Base-by-base conservation (phyloP, 2,888 invertebrate genomes). In the Drosophila prostipennis region DNA sequence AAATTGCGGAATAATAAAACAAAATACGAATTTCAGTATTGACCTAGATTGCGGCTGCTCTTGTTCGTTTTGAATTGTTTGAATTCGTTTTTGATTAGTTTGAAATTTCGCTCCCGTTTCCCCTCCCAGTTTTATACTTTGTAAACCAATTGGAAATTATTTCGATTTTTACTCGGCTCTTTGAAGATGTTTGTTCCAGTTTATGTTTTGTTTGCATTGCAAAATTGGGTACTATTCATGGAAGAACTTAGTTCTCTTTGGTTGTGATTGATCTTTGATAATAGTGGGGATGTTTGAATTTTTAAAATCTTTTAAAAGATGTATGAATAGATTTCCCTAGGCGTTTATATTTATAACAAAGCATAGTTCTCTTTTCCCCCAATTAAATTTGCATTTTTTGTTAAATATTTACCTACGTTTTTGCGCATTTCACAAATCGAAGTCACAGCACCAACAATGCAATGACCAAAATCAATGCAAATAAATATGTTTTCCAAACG, bases 391-490 rank as follows among this genome's bases (percentile, higher is more conserved):
- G 23, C 26, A 8, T 26, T 29, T 43, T 48, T 43, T 52, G 19
- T 45, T 52, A 4, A 64, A 52, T 64, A 45, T 64, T 64, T 64
- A 6, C 45, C 23, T 6, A 2, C 7, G 64, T 64, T 64, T 39
- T 51, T 64, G 64, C 37, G 34, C 19, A 51, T 46, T 61, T 48
- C 23, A 23, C 19, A 36, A 34, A 40, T 34, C 32, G 32, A 16
- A 13, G 32, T 1, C 46, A 32, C 48, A 11, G 23, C 2, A 16
- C 6, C 32, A 46, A 57, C 16, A 56, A 36, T 23, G 13, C 46
- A 34, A 26, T 48, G 61, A 45, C 40, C 29, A 69, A 52, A 69
- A 69, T 69, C 69, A 69, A 69, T 70, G 69, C 70, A 69, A 70
- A 69, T 53, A 57, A 52, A 52, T 11, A 13, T 52, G 52, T 37